Evolutionary conservation across 1,140 invertebrate species (phyloP).

Genomic region (Chrysoperla carnea): DNA sequence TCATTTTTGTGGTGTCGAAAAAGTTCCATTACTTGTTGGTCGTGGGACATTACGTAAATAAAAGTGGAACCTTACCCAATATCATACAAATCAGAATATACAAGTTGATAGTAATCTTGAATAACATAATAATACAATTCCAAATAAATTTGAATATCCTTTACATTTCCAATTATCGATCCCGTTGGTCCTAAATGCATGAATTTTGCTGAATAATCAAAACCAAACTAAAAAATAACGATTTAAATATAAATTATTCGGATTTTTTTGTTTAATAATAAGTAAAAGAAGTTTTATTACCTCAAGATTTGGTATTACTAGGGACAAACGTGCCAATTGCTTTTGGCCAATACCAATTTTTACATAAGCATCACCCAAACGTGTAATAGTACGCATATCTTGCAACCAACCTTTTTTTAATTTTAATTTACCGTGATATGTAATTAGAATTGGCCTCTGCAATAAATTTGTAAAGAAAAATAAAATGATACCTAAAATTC

Average conservation of each 20-base stretch:
- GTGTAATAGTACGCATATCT: conserved; percentile 22
- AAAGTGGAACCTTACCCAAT: too few species aligned
- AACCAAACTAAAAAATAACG: neutral
- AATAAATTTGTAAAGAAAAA: too few species aligned
- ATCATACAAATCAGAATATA: too few species aligned
- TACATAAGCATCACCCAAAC: conserved; percentile 23
- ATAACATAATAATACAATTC: neutral
- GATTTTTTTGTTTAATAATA: neutral
- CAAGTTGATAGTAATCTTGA: too few species aligned
- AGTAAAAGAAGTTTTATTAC: neutral
- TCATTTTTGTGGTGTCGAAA: too few species aligned
- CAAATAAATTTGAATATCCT: neutral
- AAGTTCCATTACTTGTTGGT: too few species aligned
- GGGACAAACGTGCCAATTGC: too few species aligned
- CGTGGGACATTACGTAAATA: too few species aligned
- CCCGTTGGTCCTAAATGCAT: neutral
- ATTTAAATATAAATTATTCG: neutral
- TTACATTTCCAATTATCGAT: neutral
- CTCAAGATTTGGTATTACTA: too few species aligned
- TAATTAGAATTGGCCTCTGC: conserved; percentile 21
- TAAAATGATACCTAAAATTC: too few species aligned
- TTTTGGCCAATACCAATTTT: neutral
- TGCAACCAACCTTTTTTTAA: conserved; percentile 23
- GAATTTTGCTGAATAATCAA: neutral
- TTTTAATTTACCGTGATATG: conserved; percentile 26